Conservation (phyloP, 2,113 vertebrate genomes). For the Cyprinus carpio region DNA sequence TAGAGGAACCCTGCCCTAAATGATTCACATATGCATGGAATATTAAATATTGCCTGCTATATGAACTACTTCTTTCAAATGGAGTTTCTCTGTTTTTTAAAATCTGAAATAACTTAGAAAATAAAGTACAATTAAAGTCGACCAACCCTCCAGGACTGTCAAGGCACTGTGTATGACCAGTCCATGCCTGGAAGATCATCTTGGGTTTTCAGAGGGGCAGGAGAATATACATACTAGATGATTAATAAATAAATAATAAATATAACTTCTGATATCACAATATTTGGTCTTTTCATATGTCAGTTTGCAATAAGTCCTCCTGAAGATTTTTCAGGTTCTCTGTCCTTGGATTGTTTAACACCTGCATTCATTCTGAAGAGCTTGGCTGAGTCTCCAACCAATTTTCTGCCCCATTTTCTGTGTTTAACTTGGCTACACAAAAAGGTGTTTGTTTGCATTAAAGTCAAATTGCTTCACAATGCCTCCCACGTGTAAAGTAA, state of each 20-base stretch:
- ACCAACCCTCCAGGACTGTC: background rate
- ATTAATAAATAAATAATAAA: background rate
- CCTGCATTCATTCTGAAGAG: slow-evolving; percentile 1
- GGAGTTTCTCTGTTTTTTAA: too few relatives aligned
- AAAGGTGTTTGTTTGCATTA: slow-evolving; percentile 51
- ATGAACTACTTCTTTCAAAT: background rate
- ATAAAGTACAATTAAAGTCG: background rate
- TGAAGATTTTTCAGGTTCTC: slow-evolving; percentile 7
- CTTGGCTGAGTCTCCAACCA: background rate
- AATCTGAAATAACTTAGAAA: too few relatives aligned
- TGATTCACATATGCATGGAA: background rate
- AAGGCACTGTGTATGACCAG: background rate
- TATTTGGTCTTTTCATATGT: background rate
- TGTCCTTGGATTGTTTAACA: background rate
- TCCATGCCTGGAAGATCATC: background rate
- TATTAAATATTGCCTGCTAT: background rate
- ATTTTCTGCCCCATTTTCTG: slow-evolving; percentile 31
- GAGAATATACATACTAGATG: background rate
- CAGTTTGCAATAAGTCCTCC: background rate
- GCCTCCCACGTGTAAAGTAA: slow-evolving; percentile 54
- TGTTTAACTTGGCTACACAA: slow-evolving; percentile 26
- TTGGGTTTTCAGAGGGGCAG: background rate
- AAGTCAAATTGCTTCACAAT: slow-evolving; percentile 48
- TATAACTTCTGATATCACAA: background rate
- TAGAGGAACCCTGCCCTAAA: too few relatives aligned